A percentile compares a stretch with the other conserved stretches of the same genome.
Conservation (phyloP, 2,797 vertebrate species). For the Zalophus californianus region DNA sequence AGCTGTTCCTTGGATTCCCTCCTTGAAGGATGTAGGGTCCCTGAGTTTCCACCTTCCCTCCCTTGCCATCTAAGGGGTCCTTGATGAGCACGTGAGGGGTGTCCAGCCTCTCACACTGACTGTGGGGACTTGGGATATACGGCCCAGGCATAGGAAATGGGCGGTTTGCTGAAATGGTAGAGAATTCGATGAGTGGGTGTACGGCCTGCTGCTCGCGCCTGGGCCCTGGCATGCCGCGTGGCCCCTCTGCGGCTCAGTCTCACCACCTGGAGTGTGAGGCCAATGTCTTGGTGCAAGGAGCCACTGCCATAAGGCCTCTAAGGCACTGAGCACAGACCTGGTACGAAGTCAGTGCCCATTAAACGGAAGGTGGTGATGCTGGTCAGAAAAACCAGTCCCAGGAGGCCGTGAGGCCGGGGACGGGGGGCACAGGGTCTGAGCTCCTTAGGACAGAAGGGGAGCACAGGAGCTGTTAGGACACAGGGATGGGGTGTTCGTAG, state of each 20-base stretch:
- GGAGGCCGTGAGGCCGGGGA: background rate
- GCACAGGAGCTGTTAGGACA: background rate
- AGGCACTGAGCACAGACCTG: background rate
- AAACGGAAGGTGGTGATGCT: background rate
- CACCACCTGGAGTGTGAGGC: background rate
- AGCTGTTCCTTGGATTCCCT: conserved; percentile 1
- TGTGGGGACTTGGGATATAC: background rate
- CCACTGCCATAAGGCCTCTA: background rate
- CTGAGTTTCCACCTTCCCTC: background rate
- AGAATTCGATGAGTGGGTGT: background rate
- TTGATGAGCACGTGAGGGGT: background rate
- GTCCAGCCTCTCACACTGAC: background rate
- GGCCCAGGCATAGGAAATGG: background rate
- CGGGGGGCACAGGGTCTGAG: background rate
- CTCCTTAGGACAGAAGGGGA: background rate
- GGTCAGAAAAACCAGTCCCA: background rate
- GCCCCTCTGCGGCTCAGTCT: background rate
- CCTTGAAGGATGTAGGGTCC: conserved; percentile 21
- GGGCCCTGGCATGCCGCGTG: background rate
- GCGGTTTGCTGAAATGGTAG: background rate
- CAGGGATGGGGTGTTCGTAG: background rate
- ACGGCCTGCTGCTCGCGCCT: background rate
- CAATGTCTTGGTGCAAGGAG: background rate
- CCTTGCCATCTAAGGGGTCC: background rate
- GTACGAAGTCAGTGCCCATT: background rate